Conservation (phyloP, 2,113 vertebrate species). For the Parus major region DNA sequence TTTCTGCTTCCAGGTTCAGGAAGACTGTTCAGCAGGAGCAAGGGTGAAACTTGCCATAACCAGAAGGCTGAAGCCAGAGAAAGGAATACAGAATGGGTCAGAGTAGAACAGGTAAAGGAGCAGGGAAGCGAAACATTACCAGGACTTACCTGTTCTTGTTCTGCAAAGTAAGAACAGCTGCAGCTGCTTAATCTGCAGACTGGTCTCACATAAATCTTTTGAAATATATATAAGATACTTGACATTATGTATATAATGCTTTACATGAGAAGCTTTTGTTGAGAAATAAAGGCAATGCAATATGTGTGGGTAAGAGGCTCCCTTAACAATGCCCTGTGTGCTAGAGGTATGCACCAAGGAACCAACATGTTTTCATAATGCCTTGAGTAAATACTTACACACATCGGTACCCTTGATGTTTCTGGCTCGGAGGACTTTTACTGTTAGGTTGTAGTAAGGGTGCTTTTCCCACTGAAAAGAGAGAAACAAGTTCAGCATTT, state of each 20-base stretch:
- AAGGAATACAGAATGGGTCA: not conserved
- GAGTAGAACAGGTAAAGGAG: not conserved
- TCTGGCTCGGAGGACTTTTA: constrained; percentile 77
- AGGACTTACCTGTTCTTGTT: not conserved
- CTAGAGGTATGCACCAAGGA: not conserved
- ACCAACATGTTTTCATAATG: not conserved
- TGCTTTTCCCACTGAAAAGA: constrained; percentile 77
- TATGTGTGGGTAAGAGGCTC: not conserved
- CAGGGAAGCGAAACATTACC: not conserved
- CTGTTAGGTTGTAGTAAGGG: constrained; percentile 77
- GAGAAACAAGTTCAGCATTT: not conserved
- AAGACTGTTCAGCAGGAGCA: not conserved
- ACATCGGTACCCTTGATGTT: constrained; percentile 75
- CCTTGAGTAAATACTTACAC: constrained; percentile 67
- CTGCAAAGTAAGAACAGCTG: not conserved
- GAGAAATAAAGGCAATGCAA: not conserved
- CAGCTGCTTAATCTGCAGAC: not conserved
- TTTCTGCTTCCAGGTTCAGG: not conserved
- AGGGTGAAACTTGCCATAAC: not conserved
- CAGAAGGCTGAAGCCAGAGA: not conserved
- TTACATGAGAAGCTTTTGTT: not conserved
- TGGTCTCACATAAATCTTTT: not conserved
- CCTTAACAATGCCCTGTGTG: not conserved
- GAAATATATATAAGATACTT: not conserved
- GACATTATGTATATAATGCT: not conserved